Conservation (phyloP, 2,888 invertebrate species). For the Tiliacea aurago region DNA sequence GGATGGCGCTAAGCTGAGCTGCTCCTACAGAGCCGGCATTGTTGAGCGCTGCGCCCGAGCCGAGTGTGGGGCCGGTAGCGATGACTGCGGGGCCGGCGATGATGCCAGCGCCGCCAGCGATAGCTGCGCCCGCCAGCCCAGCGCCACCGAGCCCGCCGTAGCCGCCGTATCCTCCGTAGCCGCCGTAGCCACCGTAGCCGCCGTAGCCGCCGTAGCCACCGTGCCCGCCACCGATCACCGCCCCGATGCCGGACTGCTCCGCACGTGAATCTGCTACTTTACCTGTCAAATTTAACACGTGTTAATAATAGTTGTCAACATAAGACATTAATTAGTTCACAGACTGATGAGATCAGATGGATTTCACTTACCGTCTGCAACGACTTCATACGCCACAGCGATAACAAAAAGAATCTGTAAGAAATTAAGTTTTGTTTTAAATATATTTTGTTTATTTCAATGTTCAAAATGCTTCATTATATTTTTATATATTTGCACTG, state of each 20-base stretch:
- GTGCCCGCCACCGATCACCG: conserved; percentile 64
- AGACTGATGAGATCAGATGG: not conserved
- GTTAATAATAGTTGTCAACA: not conserved
- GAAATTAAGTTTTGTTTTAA: not conserved
- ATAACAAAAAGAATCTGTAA: conserved; percentile 87
- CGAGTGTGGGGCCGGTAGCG: conserved; percentile 67
- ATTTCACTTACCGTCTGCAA: conserved; percentile 80
- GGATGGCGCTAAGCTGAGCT: conserved; percentile 86
- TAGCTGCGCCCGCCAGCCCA: conserved; percentile 57
- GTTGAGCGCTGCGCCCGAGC: conserved; percentile 81
- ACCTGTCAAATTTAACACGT: conserved; percentile 39
- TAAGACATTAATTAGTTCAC: not conserved
- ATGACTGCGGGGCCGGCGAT: conserved; percentile 66
- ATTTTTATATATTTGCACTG: not conserved
- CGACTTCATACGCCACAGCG: conserved; percentile 84
- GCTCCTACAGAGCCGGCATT: conserved; percentile 85
- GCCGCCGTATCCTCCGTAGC: conserved; percentile 45
- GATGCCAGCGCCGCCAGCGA: conserved; percentile 51
- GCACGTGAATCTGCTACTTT: conserved; percentile 76
- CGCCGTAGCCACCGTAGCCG: conserved; percentile 54
- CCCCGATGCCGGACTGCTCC: conserved; percentile 73
- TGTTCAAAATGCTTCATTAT: not conserved
- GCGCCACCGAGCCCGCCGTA: conserved; percentile 43
- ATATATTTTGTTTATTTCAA: not conserved
- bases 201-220: conserved; percentile 63